Base-by-base conservation (phyloP, 2,888 invertebrate genomes). In the Liopterus haemorrhoidalis region DNA sequence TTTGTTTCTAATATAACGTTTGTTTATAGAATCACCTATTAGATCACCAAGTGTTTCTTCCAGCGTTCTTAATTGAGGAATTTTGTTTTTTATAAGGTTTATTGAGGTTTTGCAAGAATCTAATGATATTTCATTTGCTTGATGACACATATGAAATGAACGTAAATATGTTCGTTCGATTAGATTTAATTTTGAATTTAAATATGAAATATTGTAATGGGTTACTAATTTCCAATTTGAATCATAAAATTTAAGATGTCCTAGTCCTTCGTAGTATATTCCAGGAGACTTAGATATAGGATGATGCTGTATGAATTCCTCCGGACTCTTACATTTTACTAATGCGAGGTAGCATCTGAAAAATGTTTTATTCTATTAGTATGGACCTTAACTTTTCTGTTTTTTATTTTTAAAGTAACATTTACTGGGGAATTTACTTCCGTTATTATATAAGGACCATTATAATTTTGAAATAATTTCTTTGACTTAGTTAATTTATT, bases 211-310 rank as follows among this genome's bases (percentile, higher is more conserved):
- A 28, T 50, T 41, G 9, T 42, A 18, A 28, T 49, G 39, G 12
- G 41, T 41, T 44, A 50, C n/a, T 27, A 50, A 35, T 20, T 36
- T 45, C 41, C 48, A 24, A 35, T 38, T 18, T 5, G 37, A 39
- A n/a, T 49, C 39, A 15, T 24, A 30, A 1, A 50, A 24, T 36
- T 43, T 27, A n/a, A 41, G 35, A 6, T 19, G 33, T 31, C 48
- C 51, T 16, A 32, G 35, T 9, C 46, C 41, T 12, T 50, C 20
- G 16, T 37, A 46, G 19, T 47, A 50, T 38, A 51, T 21, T 12
- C 49, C 51, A 15, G 39, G 37, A n/a, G 44, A 27, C 19, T n/a
- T n/a, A n/a, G n/a, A n/a, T n/a, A n/a, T n/a, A n/a, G n/a, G n/a
- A n/a, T n/a, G n/a, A n/a, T n/a, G n/a, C n/a, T n/a, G n/a, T n/a